Evolutionary conservation across 2,888 invertebrate genomes (phyloP), one percentile per base, ranked within the genome.

Genomic region (Ommatoiulus sabulosus): DNA sequence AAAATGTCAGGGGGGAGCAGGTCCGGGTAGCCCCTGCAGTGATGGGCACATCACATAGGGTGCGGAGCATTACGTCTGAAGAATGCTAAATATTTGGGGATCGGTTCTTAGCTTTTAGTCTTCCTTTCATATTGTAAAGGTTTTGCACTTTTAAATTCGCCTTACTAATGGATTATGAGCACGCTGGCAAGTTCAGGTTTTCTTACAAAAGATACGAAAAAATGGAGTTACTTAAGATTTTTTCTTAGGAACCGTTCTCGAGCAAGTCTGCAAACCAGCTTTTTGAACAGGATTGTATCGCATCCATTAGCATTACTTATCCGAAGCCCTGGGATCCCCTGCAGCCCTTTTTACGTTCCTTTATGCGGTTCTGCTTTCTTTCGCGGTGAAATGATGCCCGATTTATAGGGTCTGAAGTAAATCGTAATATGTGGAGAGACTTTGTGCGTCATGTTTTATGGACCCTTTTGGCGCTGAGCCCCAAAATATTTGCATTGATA

Each of bases 361-460:
- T n/a, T 63, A 57, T 57, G n/a, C n/a, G 63, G 63, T n/a, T n/a
- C 17, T 63, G 63, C 63, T n/a, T 63, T n/a, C 63, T 6, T 63
- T 63, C 63, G 6, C 17, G 63, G n/a, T 63, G 63, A 63, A 63
- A 63, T 63, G 24, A 72, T 72, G 24, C 72, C 72, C 72, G 72
- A 72, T 72, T 72, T 72, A 72, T 72, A 72, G 72, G 24, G 24
- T 7, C 24, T 72, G 72, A 8, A 24, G 72, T 20, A 24, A 72
- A 72, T 72, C 24, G 72, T 72, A 72, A 72, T 72, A 24, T 10
- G 72, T 3, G 72, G 10, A 72, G 72, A 10, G 72, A 24, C 72
- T 72, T 20, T 24, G 72, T 72, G 72, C 72, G 24, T 63, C 72
- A 72, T 72, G 10, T 72, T 72, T 72, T 72, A 72, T 72, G 72